Base-by-base conservation (phyloP, 2,888 invertebrate species). In the Eretmocerus hayati region DNA sequence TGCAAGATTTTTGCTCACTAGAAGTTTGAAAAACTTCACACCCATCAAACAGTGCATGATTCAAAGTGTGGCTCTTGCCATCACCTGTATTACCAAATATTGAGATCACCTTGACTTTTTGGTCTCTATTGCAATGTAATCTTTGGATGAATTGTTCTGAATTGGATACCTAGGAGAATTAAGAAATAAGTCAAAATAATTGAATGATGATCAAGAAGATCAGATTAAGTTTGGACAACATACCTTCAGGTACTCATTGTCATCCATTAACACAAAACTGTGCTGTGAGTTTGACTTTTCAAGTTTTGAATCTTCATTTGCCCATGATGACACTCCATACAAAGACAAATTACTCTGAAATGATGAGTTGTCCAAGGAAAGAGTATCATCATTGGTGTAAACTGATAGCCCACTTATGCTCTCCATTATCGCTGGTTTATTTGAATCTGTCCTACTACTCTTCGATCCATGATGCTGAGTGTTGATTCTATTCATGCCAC, bases 21-120 rank as follows among this genome's bases (percentile, higher is more conserved):
- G 83, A 83, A 0, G 84, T 84, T 52, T 73, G 73, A 64, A 86
- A 86, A 1, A 81, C 72, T 63, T 79, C 76, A 42, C 69, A 61
- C 1, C 80, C 79, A 36, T 72, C 65, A 62, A 81, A 82, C 58
- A 81, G 73, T 13, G 80, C 77, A 59, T 87, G 78, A 69, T 90
- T 90, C 62, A 89, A 71, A 0, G 87, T 87, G 62, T 84, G 79
- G 3, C 87, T 87, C 71, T 89, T 89, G 2, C 88, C 89, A 72
- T 87, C 88, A 0, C 88, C 88, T 0, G 87, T 86, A 62, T 87
- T 89, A 3, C 90, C 90, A 72, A 89, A 87, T 62, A 90, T 86
- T 11, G 88, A 85, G 1, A 89, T 80, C 15, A 88, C 87, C 72
- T 88, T 88, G 13, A 88, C 80, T 67, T 80, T 81, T 13, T 71